Evolutionary conservation across 2,888 invertebrate species (phyloP), one percentile per base, ranked within the genome.

Genomic region (Terebella lapidaria): DNA sequence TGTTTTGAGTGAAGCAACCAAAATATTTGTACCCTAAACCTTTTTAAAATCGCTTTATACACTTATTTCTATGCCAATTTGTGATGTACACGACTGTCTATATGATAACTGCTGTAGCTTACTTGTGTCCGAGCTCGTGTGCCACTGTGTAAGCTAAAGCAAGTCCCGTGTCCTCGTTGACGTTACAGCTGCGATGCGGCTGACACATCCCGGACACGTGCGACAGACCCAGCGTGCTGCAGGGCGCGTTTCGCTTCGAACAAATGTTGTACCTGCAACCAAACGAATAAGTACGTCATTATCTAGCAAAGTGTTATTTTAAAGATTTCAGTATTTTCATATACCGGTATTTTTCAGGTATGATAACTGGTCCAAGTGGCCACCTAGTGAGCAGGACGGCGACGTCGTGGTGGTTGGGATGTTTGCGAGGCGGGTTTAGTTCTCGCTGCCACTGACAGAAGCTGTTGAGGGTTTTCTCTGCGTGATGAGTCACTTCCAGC

Each of bases 71-170:
- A n/a, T n/a, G n/a, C n/a, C n/a, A n/a, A n/a, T n/a, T n/a, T n/a
- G n/a, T n/a, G n/a, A n/a, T n/a, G n/a, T n/a, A n/a, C n/a, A n/a
- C n/a, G n/a, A n/a, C n/a, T n/a, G n/a, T n/a, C n/a, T n/a, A n/a
- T n/a, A n/a, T n/a, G n/a, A n/a, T n/a, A n/a, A n/a, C n/a, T n/a
- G n/a, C n/a, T n/a, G n/a, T n/a, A n/a, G n/a, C 89, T 86, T 83
- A 93, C 93, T 91, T 92, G 83, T 93, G 93, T 61, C 93, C 93
- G 76, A 93, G 83, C 82, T 94, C 93, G 78, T 94, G 93, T 3
- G 92, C 89, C 73, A 93, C 88, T 66, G 92, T 92, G 83, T 91
- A 89, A 27, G 92, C 92, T 59, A 92, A 84, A 77, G 90, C 88
- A 68, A 93, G 88, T 66, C 93, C 93, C 77, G 89, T 90, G 83